These are phyloP conservation scores for Psix sp. DNA, from an alignment of 1,140 invertebrate species.

Conservation along the genomic window DNA sequence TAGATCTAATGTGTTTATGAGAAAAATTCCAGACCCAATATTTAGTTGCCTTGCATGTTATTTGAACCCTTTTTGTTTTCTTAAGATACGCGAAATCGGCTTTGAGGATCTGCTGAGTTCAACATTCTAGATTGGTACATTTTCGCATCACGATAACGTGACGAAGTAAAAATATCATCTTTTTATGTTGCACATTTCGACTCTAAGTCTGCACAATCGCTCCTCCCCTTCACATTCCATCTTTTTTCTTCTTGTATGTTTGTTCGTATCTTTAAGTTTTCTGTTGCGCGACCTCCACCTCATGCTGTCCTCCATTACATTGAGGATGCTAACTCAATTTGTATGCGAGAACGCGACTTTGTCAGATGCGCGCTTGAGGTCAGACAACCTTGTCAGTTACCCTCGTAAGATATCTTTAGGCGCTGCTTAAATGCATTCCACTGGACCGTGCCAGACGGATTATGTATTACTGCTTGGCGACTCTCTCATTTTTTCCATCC, in stretches of 20 bases:
- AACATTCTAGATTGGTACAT: slow-evolving; percentile 41
- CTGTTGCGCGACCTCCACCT: slow-evolving; percentile 52
- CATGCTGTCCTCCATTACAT: slow-evolving; percentile 65
- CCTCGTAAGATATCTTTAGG: slow-evolving; percentile 65
- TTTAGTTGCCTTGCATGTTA: too few relatives aligned
- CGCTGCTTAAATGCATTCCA: slow-evolving; percentile 67
- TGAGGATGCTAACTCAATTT: slow-evolving; percentile 75
- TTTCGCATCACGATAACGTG: slow-evolving; percentile 27
- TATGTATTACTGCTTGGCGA: slow-evolving; percentile 47
- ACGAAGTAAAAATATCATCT: slow-evolving; percentile 6
- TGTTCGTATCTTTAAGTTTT: slow-evolving; percentile 31
- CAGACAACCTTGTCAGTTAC: slow-evolving; percentile 67
- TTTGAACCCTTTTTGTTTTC: too few relatives aligned
- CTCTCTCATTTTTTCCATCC: slow-evolving; percentile 43
- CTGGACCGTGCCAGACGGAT: slow-evolving; percentile 55
- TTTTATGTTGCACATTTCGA: slow-evolving; percentile 27
- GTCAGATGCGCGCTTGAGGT: slow-evolving; percentile 73
- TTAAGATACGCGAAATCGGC: neutral
- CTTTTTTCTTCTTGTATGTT: slow-evolving; percentile 23
- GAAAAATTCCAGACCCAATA: too few relatives aligned
- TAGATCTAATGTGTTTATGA: too few relatives aligned
- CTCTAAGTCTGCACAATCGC: slow-evolving; percentile 46
- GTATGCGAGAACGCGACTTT: slow-evolving; percentile 73
- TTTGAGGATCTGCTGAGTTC: neutral
- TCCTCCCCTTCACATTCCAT: slow-evolving; percentile 23